Base-by-base conservation (phyloP, 2,888 invertebrate genomes). In the Alentia gelatinosa region DNA sequence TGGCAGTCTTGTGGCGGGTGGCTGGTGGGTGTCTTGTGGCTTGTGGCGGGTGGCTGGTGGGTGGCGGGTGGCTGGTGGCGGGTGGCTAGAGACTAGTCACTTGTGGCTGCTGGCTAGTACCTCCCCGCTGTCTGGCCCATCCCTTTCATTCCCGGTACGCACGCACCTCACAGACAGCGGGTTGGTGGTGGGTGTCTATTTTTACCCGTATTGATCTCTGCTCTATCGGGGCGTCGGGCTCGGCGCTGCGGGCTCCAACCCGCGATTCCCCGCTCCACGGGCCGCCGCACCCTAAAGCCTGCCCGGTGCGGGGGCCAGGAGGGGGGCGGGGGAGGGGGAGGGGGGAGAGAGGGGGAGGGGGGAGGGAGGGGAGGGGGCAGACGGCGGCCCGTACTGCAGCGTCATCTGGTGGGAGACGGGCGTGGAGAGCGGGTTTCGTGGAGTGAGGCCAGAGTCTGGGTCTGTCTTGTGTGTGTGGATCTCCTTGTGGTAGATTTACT, bases 221-320 rank as follows among this genome's bases (percentile, higher is more conserved):
- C 30, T 68, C n/a, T 68, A 68, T 68, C 26, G 68, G 68, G 68
- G 68, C 68, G 68, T 26, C 0, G 68, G 68, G 30, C 68, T 19
- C 56, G 56, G 19, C 56, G n/a, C 56, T 56, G 56, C 3, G 68
- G 68, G 30, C 68, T 30, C 4, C 30, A 30, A 68, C n/a, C 68
- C 68, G 30, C 30, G 23, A 12, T 68, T 68, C 1, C 30, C 26
- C 12, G 68, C 33, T 26, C 30, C 68, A 15, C 30, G 68, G 68
- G 68, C 30, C n/a, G 68, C 68, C 68, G 68, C 68, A 68, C 68
- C 68, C 68, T 68, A 68, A 68, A 30, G 68, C 68, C 33, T 26
- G 47, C 47, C 9, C 12, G 56, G 56, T 3, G 19, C 5, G 30
- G 26, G 68, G 12, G 30, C 3, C 1, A 30, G 68, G 68, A 12